A percentile compares a stretch with the other conserved stretches of the same genome.
Conservation (phyloP, 2,113 vertebrate genomes). For the Xenopus tropicalis region DNA sequence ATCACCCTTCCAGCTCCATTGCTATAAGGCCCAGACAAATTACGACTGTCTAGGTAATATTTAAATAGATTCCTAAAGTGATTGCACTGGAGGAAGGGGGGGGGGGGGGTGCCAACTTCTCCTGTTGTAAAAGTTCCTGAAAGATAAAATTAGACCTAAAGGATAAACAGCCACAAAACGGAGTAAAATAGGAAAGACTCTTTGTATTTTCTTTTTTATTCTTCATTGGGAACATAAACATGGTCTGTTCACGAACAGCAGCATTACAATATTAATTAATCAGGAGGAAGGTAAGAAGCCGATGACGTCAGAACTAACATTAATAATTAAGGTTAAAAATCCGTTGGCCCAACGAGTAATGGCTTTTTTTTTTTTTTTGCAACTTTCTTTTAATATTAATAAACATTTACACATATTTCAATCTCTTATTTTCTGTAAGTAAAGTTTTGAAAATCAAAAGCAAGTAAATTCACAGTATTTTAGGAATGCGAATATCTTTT, state of each 20-base stretch:
- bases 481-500: conserved; percentile 58
- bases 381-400: conserved; percentile 71
- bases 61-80: conserved; percentile 88
- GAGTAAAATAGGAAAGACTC: conserved; percentile 69
- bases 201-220: conserved; percentile 74
- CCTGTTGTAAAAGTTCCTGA: conserved; percentile 78
- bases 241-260: conserved; percentile 71
- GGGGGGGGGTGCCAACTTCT: conserved; percentile 66
- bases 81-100: conserved; percentile 64
- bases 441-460: conserved; percentile 66
- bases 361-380: conserved; percentile 63
- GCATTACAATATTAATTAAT: conserved; percentile 81
- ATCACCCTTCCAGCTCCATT: conserved; percentile 84
- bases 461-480: conserved; percentile 78
- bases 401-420: conserved; percentile 80
- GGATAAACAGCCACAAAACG: conserved; percentile 72
- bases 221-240: conserved; percentile 78
- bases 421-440: conserved; percentile 63
- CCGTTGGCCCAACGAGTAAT: conserved; percentile 73
- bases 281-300: conserved; percentile 70
- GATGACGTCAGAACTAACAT: conserved; percentile 74
- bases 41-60: conserved; percentile 85
- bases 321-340: conserved; percentile 74
- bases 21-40: conserved; percentile 78
- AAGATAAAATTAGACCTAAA: conserved; percentile 71